A percentile compares a stretch with the other conserved stretches of the same genome.
Conservation (phyloP, 2,888 invertebrate species). For the Microplitis deprimator region DNA sequence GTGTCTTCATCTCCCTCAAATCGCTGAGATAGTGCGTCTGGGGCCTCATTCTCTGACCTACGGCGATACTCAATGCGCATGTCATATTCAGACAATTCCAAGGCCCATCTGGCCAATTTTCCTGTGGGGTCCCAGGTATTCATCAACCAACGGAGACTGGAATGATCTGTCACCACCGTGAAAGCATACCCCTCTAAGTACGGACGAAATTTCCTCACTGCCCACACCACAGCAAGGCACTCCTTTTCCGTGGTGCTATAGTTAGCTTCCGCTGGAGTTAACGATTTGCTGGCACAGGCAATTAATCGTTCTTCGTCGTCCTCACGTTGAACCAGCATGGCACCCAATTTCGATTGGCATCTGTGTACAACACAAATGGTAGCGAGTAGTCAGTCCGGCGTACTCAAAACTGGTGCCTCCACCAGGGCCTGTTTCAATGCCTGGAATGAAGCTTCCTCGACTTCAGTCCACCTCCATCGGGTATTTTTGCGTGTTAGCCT, state of each 20-base stretch:
- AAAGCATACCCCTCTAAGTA: slow-evolving; percentile 45
- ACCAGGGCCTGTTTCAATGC: slow-evolving; percentile 16
- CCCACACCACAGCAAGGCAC: slow-evolving; percentile 39
- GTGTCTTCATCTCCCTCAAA: not conserved
- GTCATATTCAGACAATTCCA: not conserved
- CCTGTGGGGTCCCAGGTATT: not conserved
- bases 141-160: slow-evolving; percentile 27
- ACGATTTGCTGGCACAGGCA: slow-evolving; percentile 40
- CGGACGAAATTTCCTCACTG: slow-evolving; percentile 32
- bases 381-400: too few species aligned
- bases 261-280: slow-evolving; percentile 39
- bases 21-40: not conserved
- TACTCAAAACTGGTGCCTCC: slow-evolving; percentile 31
- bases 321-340: slow-evolving; percentile 44
- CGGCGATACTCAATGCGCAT: not conserved
- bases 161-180: slow-evolving; percentile 53
- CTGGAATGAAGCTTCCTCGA: slow-evolving; percentile 39
- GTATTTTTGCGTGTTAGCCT: slow-evolving; percentile 37
- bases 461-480: slow-evolving; percentile 45
- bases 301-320: slow-evolving; percentile 32
- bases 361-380: too few species aligned
- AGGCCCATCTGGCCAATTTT: slow-evolving; percentile 6
- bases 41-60: not conserved
- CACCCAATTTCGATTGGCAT: slow-evolving; percentile 44
- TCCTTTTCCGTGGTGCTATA: slow-evolving; percentile 40